Conservation (phyloP, 2,888 invertebrate species). For the Phania funesta region DNA sequence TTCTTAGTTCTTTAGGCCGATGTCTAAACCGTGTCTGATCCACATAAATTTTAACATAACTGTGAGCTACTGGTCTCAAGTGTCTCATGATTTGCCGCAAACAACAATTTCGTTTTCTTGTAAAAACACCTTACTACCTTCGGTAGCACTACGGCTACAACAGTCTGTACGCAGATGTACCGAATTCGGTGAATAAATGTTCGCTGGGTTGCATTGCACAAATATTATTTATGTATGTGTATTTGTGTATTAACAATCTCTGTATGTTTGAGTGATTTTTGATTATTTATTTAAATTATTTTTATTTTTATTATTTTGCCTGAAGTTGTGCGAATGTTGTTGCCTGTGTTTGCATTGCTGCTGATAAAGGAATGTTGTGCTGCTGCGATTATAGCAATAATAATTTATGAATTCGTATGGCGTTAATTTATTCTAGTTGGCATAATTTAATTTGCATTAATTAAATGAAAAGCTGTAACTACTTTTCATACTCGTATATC, state of each 20-base stretch:
- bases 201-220: not conserved
- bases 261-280: slow-evolving; percentile 12
- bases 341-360: not conserved
- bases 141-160: too few species aligned
- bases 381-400: slow-evolving; percentile 21
- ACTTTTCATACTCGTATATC: too few species aligned
- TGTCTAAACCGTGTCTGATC: too few species aligned
- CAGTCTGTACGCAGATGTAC: too few species aligned
- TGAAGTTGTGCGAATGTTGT: not conserved
- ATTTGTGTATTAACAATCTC: slow-evolving; percentile 10
- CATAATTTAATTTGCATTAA: slow-evolving; percentile 28
- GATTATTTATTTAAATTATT: not conserved
- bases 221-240: not conserved
- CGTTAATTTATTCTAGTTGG: slow-evolving; percentile 25
- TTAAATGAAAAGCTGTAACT: not conserved
- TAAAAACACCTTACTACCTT: too few species aligned
- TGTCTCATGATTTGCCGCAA: too few species aligned
- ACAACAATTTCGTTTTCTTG: too few species aligned
- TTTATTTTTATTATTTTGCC: not conserved
- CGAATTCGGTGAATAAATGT: too few species aligned
- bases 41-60: too few species aligned
- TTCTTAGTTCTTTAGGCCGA: too few species aligned
- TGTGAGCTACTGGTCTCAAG: too few species aligned
- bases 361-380: not conserved
- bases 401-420: slow-evolving; percentile 21